These are phyloP conservation scores for Ruditapes philippinarum DNA, from an alignment of 1,140 invertebrate genomes.

Conservation along the genomic window DNA sequence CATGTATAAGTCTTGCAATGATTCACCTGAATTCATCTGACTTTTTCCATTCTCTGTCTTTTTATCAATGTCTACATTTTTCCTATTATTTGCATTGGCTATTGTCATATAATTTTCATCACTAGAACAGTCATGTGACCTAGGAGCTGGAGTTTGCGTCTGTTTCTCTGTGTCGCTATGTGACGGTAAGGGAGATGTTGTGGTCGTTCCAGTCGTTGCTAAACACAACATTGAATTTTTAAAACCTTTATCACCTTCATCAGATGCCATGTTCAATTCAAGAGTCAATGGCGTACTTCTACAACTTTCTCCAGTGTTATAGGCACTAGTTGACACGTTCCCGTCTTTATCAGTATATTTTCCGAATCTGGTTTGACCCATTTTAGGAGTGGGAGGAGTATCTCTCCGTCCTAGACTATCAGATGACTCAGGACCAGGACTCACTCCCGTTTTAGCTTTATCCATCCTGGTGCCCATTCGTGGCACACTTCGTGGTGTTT, in stretches of 20 bases:
- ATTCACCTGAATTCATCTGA: conserved; percentile 79
- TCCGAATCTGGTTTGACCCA: conserved; percentile 64
- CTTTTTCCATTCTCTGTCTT: conserved; percentile 65
- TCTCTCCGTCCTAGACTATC: conserved; percentile 70
- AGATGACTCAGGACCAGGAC: conserved; percentile 30
- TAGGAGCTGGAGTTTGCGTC: conserved; percentile 82
- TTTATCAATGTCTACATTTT: conserved; percentile 47
- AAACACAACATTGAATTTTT: conserved; percentile 85
- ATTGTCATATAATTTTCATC: conserved; percentile 75
- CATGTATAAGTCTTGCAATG: conserved; percentile 85
- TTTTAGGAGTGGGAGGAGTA: conserved; percentile 68
- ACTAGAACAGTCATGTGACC: conserved; percentile 76
- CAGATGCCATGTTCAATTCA: conserved; percentile 88
- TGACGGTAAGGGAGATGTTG: conserved; percentile 74
- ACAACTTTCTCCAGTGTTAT: conserved; percentile 92
- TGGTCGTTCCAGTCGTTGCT: conserved; percentile 75
- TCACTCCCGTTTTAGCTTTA: conserved; percentile 82
- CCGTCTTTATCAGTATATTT: conserved; percentile 73
- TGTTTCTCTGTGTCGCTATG: conserved; percentile 84
- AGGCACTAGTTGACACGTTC: conserved; percentile 88
- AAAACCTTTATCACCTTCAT: conserved; percentile 81
- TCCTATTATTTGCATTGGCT: conserved; percentile 64
- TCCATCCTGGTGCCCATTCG: conserved; percentile 88
- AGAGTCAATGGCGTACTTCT: conserved; percentile 90
- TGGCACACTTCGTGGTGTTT: conserved; percentile 85